These are phyloP conservation scores for Sialia sialis DNA, from an alignment of 2,113 vertebrate genomes.

Conservation along the genomic window DNA sequence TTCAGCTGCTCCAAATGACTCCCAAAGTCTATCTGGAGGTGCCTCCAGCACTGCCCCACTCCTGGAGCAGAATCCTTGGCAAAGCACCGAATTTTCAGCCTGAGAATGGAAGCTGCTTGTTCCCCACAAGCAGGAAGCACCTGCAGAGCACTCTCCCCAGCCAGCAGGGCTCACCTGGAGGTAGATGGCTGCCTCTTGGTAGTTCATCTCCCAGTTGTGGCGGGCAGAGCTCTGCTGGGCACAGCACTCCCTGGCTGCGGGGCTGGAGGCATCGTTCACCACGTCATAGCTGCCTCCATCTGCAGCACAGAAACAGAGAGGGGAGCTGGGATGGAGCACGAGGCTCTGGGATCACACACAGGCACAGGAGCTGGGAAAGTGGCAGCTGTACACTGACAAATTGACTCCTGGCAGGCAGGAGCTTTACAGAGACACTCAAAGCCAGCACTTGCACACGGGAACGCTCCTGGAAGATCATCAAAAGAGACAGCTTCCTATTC, in stretches of 20 bases:
- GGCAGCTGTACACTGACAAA: background rate
- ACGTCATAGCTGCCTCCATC: constrained; percentile 77
- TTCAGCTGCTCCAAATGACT: background rate
- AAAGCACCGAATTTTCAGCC: background rate
- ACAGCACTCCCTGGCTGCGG: constrained; percentile 70
- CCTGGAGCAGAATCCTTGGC: background rate
- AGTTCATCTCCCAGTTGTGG: constrained; percentile 95
- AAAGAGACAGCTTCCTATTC: background rate
- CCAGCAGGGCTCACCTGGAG: constrained; percentile 83
- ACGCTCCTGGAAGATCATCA: background rate
- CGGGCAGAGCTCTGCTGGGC: constrained; percentile 69
- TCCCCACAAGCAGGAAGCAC: background rate
- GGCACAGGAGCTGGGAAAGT: background rate
- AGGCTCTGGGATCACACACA: background rate
- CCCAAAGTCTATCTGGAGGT: background rate
- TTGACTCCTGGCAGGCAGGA: background rate
- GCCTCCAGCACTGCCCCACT: background rate
- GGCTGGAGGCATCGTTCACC: constrained; percentile 70
- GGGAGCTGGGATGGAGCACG: background rate
- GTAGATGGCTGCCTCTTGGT: constrained; percentile 97
- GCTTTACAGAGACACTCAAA: background rate
- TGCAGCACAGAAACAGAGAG: constrained; percentile 52
- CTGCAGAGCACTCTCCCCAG: accelerated
- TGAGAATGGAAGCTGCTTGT: background rate
- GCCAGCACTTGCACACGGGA: background rate